Evolutionary conservation across 2,888 invertebrate species (phyloP).

Genomic region (Cephus sareptanus): DNA sequence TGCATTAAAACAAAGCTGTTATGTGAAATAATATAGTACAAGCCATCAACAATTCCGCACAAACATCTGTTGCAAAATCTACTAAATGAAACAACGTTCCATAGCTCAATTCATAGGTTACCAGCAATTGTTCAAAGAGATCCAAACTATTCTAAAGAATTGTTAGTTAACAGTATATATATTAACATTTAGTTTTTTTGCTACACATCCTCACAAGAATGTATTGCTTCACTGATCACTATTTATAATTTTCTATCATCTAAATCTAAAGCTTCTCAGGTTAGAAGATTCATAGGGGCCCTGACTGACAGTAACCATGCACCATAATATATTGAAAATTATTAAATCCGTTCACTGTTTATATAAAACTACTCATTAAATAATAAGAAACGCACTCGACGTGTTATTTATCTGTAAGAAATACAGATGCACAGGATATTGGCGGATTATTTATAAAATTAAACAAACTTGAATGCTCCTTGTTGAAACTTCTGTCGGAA

Average conservation of each 20-base stretch:
- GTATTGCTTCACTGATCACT: neutral
- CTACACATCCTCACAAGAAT: neutral
- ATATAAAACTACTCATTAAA: neutral
- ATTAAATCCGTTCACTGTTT: neutral
- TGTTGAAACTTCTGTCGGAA: constrained; percentile 15
- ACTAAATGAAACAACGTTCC: neutral
- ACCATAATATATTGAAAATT: neutral
- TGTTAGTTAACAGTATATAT: neutral
- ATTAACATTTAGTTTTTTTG: neutral
- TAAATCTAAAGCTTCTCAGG: neutral
- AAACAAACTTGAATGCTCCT: constrained; percentile 10
- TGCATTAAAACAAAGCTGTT: neutral
- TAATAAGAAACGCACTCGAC: neutral
- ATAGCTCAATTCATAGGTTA: neutral
- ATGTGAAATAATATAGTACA: neutral
- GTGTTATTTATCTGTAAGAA: neutral
- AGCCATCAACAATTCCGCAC: neutral
- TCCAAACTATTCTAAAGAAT: neutral
- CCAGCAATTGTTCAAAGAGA: neutral
- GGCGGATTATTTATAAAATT: constrained; percentile 11
- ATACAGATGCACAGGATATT: constrained; percentile 16
- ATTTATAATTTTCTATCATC: neutral
- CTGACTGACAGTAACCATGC: neutral
- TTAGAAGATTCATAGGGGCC: neutral
- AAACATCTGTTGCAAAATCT: neutral